phyloP scores from a whole-genome alignment of 2,888 invertebrate species.

The Hemistola chrysoprasaria region DNA sequence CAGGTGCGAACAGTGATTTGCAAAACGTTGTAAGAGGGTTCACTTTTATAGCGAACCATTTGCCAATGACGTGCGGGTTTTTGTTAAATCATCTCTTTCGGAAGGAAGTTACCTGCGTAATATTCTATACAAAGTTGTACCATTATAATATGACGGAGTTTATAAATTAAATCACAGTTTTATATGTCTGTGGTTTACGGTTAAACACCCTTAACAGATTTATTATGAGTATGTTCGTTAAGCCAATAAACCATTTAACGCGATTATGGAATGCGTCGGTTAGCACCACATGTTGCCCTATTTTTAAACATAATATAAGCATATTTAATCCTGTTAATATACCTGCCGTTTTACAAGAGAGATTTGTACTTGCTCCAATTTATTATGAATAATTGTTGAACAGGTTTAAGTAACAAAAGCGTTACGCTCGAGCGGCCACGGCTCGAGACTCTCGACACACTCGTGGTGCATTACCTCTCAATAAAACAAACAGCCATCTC shows the following conservation, averaged over 20 bases:
- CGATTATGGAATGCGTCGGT: slow-evolving; percentile 29
- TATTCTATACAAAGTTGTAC: too few species aligned
- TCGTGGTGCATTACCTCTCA: slow-evolving; percentile 24
- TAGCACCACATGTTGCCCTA: slow-evolving; percentile 24
- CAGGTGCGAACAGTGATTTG: slow-evolving; percentile 40
- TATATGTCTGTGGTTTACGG: neutral
- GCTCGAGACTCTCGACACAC: too few species aligned
- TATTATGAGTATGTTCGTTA: slow-evolving; percentile 10
- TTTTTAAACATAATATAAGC: slow-evolving; percentile 20
- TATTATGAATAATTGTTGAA: too few species aligned
- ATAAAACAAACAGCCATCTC: slow-evolving; percentile 24
- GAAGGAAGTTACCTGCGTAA: too few species aligned
- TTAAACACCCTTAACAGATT: too few species aligned
- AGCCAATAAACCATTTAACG: slow-evolving; percentile 31
- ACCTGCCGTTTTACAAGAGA: slow-evolving; percentile 8
- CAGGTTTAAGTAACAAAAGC: slow-evolving; percentile 3
- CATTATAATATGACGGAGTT: too few species aligned
- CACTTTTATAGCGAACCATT: slow-evolving; percentile 12
- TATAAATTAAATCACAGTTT: too few species aligned
- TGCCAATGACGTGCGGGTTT: slow-evolving; percentile 7
- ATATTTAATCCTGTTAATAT: slow-evolving; percentile 23
- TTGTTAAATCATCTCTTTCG: slow-evolving; percentile 6
- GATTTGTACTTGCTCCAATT: neutral
- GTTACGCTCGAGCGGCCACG: slow-evolving; percentile 3
- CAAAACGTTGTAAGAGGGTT: slow-evolving; percentile 30